phyloP scores from a whole-genome alignment of 2,888 invertebrate species.

The Therioaphis trifolii region DNA sequence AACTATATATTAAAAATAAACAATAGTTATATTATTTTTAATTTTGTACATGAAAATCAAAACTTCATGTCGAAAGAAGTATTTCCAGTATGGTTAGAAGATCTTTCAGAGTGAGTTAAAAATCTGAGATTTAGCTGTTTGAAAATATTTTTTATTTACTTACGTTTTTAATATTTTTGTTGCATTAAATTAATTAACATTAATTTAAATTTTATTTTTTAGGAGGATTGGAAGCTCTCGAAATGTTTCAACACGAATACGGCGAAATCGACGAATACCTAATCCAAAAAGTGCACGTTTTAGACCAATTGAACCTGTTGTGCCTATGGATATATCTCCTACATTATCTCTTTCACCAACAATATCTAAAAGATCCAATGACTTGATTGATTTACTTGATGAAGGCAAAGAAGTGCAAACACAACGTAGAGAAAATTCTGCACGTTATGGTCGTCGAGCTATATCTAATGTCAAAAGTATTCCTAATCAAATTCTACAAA shows the following conservation, averaged over 20 bases:
- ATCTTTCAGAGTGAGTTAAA: constrained; percentile 68
- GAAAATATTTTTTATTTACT: background rate
- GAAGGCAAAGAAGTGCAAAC: constrained; percentile 24
- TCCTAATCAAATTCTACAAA: background rate
- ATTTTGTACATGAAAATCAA: constrained; percentile 45
- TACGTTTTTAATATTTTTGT: background rate
- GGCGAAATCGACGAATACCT: constrained; percentile 43
- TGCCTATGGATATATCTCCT: constrained; percentile 48
- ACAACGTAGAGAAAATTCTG: constrained; percentile 64
- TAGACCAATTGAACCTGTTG: constrained; percentile 37
- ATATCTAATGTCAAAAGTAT: constrained; percentile 49
- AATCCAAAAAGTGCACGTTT: constrained; percentile 57
- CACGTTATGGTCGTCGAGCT: constrained; percentile 66
- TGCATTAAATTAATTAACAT: background rate
- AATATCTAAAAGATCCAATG: constrained; percentile 34
- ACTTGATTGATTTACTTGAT: constrained; percentile 53
- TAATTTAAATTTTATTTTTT: background rate
- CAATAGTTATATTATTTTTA: background rate
- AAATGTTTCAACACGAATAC: constrained; percentile 25
- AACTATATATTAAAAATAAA: constrained; percentile 14
- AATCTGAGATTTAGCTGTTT: background rate
- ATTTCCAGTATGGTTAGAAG: constrained; percentile 69
- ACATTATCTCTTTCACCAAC: constrained; percentile 50
- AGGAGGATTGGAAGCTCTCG: constrained; percentile 59
- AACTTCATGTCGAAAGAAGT: constrained; percentile 64